Evolutionary conservation across 2,888 invertebrate species (phyloP), one percentile per base, ranked within the genome.

Genomic region (Epinotia ramella): DNA sequence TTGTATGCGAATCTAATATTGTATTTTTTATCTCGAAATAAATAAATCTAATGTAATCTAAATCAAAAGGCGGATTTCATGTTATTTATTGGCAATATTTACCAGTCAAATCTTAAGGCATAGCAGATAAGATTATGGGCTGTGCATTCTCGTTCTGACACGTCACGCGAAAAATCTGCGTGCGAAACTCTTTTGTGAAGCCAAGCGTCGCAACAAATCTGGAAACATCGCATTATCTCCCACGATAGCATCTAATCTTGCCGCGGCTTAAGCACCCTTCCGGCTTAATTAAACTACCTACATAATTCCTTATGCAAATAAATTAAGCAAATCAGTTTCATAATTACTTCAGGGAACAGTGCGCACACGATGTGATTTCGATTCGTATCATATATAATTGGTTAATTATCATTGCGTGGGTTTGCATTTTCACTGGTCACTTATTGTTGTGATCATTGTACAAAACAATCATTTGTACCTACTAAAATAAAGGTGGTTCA

Each of bases 311-410:
- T 72, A 62, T 67, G 72, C 71, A 76, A 72, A 72, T 72, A 76
- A 72, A 76, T 67, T 72, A 66, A 71, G 76, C 76, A 72, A 76
- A 67, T 71, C 76, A 56, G 66, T 72, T 62, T 53, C 44, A 72
- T 67, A 67, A 72, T 76, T 72, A 72, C 76, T 66, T 62, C n/a
- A 62, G 62, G 71, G 71, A 72, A 24, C 63, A 67, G 13, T 49
- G 53, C 28, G 2, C 57, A 12, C 2, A 56, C 13, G 28, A 20
- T 40, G 67, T 13, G 65, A 46, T 40, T 57, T 56, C 16, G 40
- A 57, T 44, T 57, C 20, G 44, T 67, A 67, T 57, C 56, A 18
- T 18, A 3, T 46, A 20, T 44, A 40, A 63, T 63, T n/a, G 6
- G 5, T 16, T 7, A 18, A 63, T 62, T 40, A 40, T 11, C n/a